These are phyloP conservation scores for Spisula solida DNA, from an alignment of 2,888 invertebrate species.

Conservation along the genomic window DNA sequence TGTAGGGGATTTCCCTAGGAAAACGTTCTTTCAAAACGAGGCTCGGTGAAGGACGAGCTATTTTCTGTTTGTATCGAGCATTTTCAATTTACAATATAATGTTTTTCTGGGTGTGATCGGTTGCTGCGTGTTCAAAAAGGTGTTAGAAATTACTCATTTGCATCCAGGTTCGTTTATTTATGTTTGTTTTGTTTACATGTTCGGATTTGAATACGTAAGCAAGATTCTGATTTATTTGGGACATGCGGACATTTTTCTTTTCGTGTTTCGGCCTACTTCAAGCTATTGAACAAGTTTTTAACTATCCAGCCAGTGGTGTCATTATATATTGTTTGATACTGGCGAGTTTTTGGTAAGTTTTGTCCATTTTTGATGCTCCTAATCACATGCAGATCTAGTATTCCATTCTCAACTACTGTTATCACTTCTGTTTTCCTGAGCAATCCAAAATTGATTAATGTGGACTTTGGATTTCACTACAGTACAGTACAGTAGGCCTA, in stretches of 20 bases:
- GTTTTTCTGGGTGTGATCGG: not conserved
- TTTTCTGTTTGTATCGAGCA: not conserved
- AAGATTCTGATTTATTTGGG: not conserved
- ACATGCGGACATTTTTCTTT: not conserved
- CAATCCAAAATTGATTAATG: too few species aligned
- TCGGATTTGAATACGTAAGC: not conserved
- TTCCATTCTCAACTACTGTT: too few species aligned
- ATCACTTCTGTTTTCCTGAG: too few species aligned
- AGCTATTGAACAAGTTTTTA: too few species aligned
- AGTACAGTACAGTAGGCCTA: too few species aligned
- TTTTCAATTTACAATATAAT: not conserved
- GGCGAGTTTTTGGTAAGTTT: too few species aligned
- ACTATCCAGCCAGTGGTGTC: too few species aligned
- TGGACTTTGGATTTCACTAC: too few species aligned
- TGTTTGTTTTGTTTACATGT: not conserved
- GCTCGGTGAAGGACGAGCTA: constrained; percentile 13
- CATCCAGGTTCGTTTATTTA: not conserved
- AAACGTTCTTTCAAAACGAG: not conserved
- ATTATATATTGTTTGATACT: too few species aligned
- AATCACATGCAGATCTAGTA: too few species aligned
- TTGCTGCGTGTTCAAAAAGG: not conserved
- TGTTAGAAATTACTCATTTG: not conserved
- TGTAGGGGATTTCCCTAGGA: constrained; percentile 3
- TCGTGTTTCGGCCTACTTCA: not conserved
- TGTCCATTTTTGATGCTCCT: too few species aligned